Base-by-base conservation (phyloP, 23 tunicate species). In the Botrylloides violaceus region DNA sequence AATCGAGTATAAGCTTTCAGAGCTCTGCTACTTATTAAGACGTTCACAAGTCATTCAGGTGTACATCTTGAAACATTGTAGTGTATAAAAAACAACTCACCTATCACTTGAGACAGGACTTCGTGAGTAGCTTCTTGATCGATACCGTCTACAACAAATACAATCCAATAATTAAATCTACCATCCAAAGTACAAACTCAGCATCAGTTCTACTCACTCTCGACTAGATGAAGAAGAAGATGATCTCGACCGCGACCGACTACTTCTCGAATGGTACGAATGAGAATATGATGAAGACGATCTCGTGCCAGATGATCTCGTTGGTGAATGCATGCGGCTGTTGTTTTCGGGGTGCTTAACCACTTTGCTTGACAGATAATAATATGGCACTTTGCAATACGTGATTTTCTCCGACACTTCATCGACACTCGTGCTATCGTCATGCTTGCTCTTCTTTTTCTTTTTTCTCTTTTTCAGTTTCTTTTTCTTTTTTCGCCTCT, bases 221-320 rank as follows among this genome's bases (percentile, higher is more conserved):
- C 53, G 53, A 15, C 53, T n/a, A n/a, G n/a, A 3, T 58, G 62
- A 43, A 4, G 29, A 29, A 34, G 57, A 43, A 15, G 66, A 57
- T 19, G 79, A 74, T 25, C 79, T 30, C 58, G 79, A 74, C 49
- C 79, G 29, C 2, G 79, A 74, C 19, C 23, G 74, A 68, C 32
- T 22, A 43, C 74, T 68, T 6, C 74, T 43, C 23, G 74, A 43
- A 7, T 37, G 33, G 33, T 64, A 33, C 32, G 32, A 64, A 7
- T 30, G 38, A 38, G 74, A 68, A 37, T 68, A 39, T 19, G 58
- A 26, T 19, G 58, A 43, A 0, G 74, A 68, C 36, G 29, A 22
- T 19, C n/a, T 25, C 18, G 4, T 33, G 26, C 19, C 74, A 24
- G 74, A 43, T 28, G 74, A 22, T 24, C 49, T 35, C 18, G 28